Evolutionary conservation across 2,113 vertebrate genomes (phyloP), one percentile per base, ranked within the genome.

Genomic region (Willisornis vidua): DNA sequence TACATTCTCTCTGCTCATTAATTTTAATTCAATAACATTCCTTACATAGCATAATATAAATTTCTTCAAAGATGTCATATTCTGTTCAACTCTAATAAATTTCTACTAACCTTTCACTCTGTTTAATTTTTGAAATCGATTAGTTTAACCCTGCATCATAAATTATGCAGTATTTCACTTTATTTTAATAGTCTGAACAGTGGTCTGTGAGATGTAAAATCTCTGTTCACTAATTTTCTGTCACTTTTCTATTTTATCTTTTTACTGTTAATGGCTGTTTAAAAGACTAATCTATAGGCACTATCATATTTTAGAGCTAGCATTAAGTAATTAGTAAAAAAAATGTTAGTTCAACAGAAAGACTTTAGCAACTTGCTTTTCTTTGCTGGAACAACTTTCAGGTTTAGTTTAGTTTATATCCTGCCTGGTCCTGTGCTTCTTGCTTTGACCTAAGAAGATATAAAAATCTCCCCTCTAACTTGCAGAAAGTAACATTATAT

Each of bases 91-190:
- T 74, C 43, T 63, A 89, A 94, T 84, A 81, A 80, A 93, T 90
- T 81, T 37, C 52, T 93, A 33, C 70, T 74, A 92, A 74, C 31
- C 26, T 45, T 92, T 90, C 55, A 89, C 25, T 79, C 43, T 62
- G 22, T 86, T 95, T 92, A 92, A 90, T 90, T 88, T 94, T 88
- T 86, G 9, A 90, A 94, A 92, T 88, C 4, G 8, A 67, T 94
- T 92, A 84, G 77, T 96, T 95, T 93, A 90, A 92, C 61, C 22
- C 48, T n/a, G 46, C 9, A 63, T 71, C 76, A 89, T 93, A 90
- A 89, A 92, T 88, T 96, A 86, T 88, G 41, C 75, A 92, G 39
- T 39, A 51, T 75, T 89, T 92, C 86, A 78, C 89, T 86, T 90
- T 86, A 94, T 92, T 92, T 87, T 7, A 84, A 84, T 84, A 84